Base-by-base conservation (phyloP, 1,140 invertebrate genomes). In the Eupristina koningsbergeri region DNA sequence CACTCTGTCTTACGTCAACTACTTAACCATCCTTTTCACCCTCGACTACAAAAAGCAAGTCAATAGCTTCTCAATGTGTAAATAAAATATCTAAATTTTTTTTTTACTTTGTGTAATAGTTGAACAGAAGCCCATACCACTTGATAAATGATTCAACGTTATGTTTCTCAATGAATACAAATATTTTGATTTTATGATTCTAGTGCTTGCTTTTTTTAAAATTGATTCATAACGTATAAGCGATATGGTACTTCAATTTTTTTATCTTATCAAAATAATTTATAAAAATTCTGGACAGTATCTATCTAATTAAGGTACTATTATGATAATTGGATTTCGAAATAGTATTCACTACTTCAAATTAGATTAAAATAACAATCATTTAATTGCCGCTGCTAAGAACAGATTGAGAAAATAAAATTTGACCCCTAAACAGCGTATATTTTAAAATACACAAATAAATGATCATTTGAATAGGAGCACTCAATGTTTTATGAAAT, bases 271-370 rank as follows among this genome's bases (percentile, higher is more conserved):
- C 8, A 17, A 50, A 50, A 17, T 1, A 15, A 2, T 17, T 50
- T 50, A 50, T n/a, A n/a, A n/a, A n/a, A n/a, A n/a, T n/a, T n/a
- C n/a, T n/a, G n/a, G n/a, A n/a, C n/a, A n/a, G n/a, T n/a, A n/a
- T n/a, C n/a, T n/a, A n/a, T n/a, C n/a, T n/a, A n/a, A n/a, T n/a
- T 50, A 50, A 13, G 63, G 31, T 64, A 15, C 15, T 64, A 0
- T 8, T 5, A 9, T 45, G 17, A n/a, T 78, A 78, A 78, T 39
- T 11, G 53, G n/a, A 78, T 63, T 64, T 22, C 19, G 36, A 64
- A 80, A 50, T 69, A 31, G 69, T 80, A 80, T 80, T 80, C 53
- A 80, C 69, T 69, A 15, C 15, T n/a, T n/a, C n/a, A n/a, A n/a
- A n/a, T n/a, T n/a, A n/a, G n/a, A n/a, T n/a, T n/a, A n/a, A n/a